Evolutionary conservation across 2,797 vertebrate genomes (phyloP).

Genomic region (Lagorchestes hirsutus): DNA sequence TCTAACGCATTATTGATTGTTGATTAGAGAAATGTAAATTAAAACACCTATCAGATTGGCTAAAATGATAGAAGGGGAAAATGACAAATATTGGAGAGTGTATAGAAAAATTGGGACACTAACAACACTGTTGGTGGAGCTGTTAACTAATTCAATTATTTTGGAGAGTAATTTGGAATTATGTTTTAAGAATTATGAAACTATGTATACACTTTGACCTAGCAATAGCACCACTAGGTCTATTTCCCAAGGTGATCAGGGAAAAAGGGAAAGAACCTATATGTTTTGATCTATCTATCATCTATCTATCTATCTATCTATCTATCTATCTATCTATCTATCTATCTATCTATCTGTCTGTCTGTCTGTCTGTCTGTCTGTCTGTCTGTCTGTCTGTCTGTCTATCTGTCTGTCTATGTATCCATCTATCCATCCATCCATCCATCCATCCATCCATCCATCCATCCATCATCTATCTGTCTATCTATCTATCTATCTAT

Average conservation of each 20-base stretch:
- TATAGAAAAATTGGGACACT: neutral
- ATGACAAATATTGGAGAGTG: neutral
- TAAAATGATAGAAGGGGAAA: neutral
- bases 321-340: no score
- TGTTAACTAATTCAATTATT: neutral
- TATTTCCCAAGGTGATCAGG: neutral
- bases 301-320: no score
- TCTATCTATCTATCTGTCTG: no score
- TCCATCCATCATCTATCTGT: no score
- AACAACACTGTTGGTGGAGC: neutral
- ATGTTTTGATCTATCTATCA: neutral
- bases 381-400: no score
- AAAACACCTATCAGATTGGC: neutral
- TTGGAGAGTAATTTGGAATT: neutral
- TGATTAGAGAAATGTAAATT: neutral
- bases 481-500: no score
- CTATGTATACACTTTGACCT: neutral
- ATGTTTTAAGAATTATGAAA: neutral
- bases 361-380: no score
- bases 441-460: no score
- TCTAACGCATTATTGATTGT: neutral
- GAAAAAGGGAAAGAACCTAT: neutral
- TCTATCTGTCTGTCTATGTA: no score
- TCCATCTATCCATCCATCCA: accelerated
- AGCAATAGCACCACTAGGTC: neutral